phyloP scores from a whole-genome alignment of 2,888 invertebrate genomes.

The Carabus problematicus region DNA sequence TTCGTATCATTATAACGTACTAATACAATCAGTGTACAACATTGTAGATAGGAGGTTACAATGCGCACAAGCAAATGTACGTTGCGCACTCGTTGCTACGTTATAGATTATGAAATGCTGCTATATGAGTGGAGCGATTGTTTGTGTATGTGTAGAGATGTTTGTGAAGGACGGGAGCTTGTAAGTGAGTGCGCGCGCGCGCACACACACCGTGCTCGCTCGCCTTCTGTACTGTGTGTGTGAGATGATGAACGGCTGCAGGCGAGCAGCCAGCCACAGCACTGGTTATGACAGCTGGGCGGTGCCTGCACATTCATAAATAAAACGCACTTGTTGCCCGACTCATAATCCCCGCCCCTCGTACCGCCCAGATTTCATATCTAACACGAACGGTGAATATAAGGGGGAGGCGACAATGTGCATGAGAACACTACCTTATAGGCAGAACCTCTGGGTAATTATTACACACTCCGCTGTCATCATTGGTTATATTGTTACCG shows the following conservation, averaged over 20 bases:
- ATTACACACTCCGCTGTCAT: too few species aligned
- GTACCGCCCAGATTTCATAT: constrained; percentile 54
- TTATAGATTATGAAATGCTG: background rate
- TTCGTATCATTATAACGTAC: background rate
- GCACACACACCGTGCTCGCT: too few species aligned
- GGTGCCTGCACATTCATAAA: constrained; percentile 71
- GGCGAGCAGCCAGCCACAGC: constrained; percentile 68
- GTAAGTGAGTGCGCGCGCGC: background rate
- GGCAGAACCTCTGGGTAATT: background rate
- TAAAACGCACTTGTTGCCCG: constrained; percentile 71
- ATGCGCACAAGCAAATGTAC: background rate
- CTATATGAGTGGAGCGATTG: too few species aligned
- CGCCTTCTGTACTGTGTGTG: constrained; percentile 8
- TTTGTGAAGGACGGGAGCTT: too few species aligned
- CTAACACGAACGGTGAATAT: constrained; percentile 23
- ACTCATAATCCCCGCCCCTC: constrained; percentile 68
- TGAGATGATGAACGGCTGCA: constrained; percentile 56
- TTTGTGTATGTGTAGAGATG: too few species aligned
- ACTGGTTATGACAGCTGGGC: constrained; percentile 75
- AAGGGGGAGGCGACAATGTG: too few species aligned
- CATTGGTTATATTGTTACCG: too few species aligned
- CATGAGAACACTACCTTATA: too few species aligned
- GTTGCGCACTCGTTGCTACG: background rate
- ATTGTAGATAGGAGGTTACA: background rate
- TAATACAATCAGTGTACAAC: too few species aligned